Percentiles rank a stretch among this genome's conserved stretches.
These are phyloP conservation scores for Gymnobelideus leadbeateri DNA, from an alignment of 2,113 vertebrate species.

Conservation along the genomic window DNA sequence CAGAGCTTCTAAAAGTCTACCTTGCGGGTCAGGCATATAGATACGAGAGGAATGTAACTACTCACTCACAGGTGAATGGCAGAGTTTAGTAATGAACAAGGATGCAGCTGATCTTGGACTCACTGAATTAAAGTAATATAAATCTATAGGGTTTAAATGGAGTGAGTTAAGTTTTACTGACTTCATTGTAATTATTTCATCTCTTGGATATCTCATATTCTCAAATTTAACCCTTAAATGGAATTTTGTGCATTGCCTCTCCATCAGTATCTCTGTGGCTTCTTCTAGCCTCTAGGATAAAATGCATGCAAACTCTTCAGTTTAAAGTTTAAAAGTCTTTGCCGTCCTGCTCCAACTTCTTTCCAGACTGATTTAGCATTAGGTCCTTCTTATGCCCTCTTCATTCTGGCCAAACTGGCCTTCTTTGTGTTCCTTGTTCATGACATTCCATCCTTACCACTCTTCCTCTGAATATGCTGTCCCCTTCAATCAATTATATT, in stretches of 20 bases:
- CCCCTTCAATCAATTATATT: neutral
- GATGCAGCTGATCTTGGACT: conserved; percentile 2
- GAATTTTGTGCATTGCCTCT: conserved; percentile 12
- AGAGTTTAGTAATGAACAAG: conserved; percentile 36
- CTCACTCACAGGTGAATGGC: conserved; percentile 45
- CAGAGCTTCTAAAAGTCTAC: conserved; percentile 56
- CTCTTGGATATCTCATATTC: neutral
- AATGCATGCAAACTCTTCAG: neutral
- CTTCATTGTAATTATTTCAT: neutral
- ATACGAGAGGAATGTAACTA: conserved; percentile 58
- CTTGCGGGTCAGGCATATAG: conserved; percentile 41
- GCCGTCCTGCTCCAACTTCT: neutral
- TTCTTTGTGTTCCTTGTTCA: neutral
- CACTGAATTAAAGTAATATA: neutral
- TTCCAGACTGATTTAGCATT: neutral
- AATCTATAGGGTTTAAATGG: neutral
- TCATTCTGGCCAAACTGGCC: neutral
- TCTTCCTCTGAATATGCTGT: neutral
- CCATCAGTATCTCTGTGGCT: neutral
- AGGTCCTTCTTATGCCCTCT: neutral
- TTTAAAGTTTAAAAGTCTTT: neutral
- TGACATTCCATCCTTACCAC: neutral
- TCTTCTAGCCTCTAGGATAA: neutral
- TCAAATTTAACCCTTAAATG: conserved; percentile 52
- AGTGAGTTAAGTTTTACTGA: neutral